Base-by-base conservation (phyloP, 2,113 vertebrate genomes). In the Misgurnus anguillicaudatus region DNA sequence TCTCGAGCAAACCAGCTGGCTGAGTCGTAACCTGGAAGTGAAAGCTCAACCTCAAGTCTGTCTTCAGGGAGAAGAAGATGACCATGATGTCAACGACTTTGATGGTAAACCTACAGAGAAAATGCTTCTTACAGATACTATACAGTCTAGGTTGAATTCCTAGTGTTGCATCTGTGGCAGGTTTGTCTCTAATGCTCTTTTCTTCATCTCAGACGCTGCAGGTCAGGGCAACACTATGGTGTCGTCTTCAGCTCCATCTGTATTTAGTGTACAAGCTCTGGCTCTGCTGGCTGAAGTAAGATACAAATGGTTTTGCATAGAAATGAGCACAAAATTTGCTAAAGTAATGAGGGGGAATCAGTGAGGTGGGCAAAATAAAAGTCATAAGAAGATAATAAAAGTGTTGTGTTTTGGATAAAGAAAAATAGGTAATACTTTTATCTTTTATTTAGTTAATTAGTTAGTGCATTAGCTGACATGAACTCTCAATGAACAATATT, bases 1-100 rank as follows among this genome's bases (percentile, higher is more conserved):
- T 66, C 87, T 99, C 82, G 98, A 99, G 64, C 98, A 99, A 87
- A 99, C 98, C 79, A 99, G 97, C 77, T 99, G 98, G 98, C 94
- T 99, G 48, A 98, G 96, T 87, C 93, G 98, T 69, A 99, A 94
- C 82, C 92, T 99, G 62, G 98, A 98, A 80, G 98, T 99, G 83
- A 99, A 99, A 90, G 95, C 95, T 75, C 97, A 96, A 87, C 94
- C 98, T 9, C 98, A 99, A 90, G 87, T 98, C 63, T 89, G 92
- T 65, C 86, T 91, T 3, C 95, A 97, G 24, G 93, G 93, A 3
- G 93, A 95, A 0, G 94, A 92, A 19, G 91, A 92, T 51, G 91
- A 91, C 0, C 70, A 81, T 3, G 96, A 98, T 68, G 90, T 87
- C 38, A 92, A 91, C 0, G 90, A 94, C 1, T 51, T 89, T 9